Percentiles rank a stretch among this genome's conserved stretches.
Conservation (phyloP, 2,113 vertebrate species). For the Catharus fuscescens region DNA sequence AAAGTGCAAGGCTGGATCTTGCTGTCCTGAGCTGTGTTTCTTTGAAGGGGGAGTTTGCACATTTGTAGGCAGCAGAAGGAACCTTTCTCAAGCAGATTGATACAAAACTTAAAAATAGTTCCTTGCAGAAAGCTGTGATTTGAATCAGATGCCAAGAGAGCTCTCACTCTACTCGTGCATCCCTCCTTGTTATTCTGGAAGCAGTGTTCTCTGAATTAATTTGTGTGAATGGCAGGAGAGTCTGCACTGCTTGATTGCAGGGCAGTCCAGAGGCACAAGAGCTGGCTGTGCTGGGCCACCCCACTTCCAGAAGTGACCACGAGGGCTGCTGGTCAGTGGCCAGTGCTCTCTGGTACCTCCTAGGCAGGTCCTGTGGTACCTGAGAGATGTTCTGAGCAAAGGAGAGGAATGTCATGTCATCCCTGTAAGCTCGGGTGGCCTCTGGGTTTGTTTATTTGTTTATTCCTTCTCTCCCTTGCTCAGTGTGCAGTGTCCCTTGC, state of each 20-base stretch:
- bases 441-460: neutral
- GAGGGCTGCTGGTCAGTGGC: neutral
- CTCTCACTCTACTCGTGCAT: neutral
- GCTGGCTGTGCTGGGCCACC: neutral
- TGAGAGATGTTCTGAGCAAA: neutral
- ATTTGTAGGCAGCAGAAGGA: slow-evolving; percentile 51
- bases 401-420: neutral
- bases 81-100: slow-evolving; percentile 44
- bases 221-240: neutral
- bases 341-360: neutral
- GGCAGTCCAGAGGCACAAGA: neutral
- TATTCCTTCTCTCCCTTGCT: neutral
- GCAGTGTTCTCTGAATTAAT: neutral
- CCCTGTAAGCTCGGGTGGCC: neutral
- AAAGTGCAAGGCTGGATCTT: neutral
- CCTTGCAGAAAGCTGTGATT: slow-evolving; percentile 22
- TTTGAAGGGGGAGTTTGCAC: neutral
- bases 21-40: neutral
- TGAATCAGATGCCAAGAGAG: slow-evolving; percentile 13
- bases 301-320: rapidly evolving
- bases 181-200: neutral
- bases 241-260: neutral
- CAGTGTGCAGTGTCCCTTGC: rapidly evolving
- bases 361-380: neutral
- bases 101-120: slow-evolving; percentile 49